Percentiles rank a stretch among this genome's conserved stretches.
phyloP scores from a whole-genome alignment of 2,888 invertebrate genomes.

The Aricia artaxerxes region DNA sequence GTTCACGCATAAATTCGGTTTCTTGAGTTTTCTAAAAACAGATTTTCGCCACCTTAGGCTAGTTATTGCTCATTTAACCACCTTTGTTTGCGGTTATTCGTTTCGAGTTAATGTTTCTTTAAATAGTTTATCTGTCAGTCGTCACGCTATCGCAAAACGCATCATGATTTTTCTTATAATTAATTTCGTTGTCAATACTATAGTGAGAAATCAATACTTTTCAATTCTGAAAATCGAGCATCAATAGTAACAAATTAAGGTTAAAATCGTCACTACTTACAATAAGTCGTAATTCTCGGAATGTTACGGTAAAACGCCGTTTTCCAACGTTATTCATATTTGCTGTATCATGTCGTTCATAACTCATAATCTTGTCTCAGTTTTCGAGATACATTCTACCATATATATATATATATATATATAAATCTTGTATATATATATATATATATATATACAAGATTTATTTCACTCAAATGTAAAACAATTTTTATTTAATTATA shows the following conservation, averaged over 20 bases:
- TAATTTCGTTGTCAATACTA: background rate
- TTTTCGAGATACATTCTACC: background rate
- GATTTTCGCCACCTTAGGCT: no score
- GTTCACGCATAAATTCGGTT: no score
- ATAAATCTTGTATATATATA: no score
- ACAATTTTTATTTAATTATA: no score
- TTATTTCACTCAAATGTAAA: no score
- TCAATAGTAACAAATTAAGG: background rate
- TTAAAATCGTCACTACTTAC: background rate
- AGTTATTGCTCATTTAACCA: background rate
- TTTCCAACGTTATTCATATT: background rate
- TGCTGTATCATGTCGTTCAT: background rate
- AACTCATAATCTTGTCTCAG: slow-evolving; percentile 12
- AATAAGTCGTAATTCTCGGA: background rate
- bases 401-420: no score
- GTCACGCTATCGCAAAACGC: background rate
- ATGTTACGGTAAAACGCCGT: no score
- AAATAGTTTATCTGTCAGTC: background rate
- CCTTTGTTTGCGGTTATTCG: background rate
- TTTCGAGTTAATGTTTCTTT: background rate
- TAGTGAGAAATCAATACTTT: slow-evolving; percentile 13
- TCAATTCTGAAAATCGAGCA: background rate
- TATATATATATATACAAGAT: no score
- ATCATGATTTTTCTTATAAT: background rate
- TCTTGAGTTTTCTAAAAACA: no score